A percentile compares a stretch with the other conserved stretches of the same genome.
These are phyloP conservation scores for Tamandua tetradactyla DNA, from an alignment of 2,797 vertebrate species.

Conservation along the genomic window DNA sequence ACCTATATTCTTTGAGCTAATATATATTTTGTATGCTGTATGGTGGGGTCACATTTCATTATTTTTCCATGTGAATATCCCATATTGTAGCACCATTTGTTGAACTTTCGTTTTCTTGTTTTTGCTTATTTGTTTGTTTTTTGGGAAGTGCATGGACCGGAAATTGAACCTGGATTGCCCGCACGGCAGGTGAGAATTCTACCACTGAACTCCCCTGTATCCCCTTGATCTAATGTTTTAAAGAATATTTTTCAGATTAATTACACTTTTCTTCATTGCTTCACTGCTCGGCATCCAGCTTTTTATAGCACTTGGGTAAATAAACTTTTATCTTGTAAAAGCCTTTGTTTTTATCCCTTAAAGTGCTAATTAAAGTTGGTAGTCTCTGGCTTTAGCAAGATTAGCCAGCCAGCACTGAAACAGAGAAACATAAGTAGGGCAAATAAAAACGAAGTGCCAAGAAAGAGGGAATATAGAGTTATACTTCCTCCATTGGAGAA, in stretches of 20 bases:
- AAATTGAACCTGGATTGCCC: too few relatives aligned
- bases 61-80: too few relatives aligned
- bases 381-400: neutral
- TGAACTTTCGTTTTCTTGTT: too few relatives aligned
- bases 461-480: neutral
- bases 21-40: too few relatives aligned
- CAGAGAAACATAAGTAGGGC: neutral
- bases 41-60: too few relatives aligned
- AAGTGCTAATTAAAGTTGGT: neutral
- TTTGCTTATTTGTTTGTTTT: too few relatives aligned
- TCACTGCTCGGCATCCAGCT: neutral
- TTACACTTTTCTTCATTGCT: neutral
- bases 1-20: neutral
- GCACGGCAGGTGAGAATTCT: too few relatives aligned
- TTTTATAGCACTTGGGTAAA: neutral
- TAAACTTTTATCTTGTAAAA: neutral
- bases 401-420: neutral
- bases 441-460: neutral
- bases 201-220: too few relatives aligned
- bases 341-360: neutral
- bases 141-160: too few relatives aligned
- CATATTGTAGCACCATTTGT: too few relatives aligned
- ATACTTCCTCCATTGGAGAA: neutral
- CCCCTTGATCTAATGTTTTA: neutral
- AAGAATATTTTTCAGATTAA: neutral